Evolutionary conservation across 2,888 invertebrate species (phyloP), one percentile per base, ranked within the genome.

Genomic region (Archaeoteleia sp.): DNA sequence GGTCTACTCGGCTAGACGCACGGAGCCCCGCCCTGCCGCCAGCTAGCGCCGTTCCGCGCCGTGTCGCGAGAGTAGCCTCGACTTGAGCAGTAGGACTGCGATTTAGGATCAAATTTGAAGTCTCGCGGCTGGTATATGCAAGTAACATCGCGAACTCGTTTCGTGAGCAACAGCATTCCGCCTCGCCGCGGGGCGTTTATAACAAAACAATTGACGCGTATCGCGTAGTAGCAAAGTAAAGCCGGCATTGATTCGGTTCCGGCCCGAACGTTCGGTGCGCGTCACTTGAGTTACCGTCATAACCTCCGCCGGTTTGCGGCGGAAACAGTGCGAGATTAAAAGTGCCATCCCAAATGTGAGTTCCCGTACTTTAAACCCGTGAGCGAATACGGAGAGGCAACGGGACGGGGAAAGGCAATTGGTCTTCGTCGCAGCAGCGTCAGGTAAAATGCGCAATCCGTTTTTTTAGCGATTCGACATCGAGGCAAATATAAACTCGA

Each of bases 11-110:
- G 62, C 70, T 78, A 61, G 62, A 67, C 70, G 68, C 81, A 82
- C 77, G 82, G 82, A 82, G 82, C 82, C 82, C 82, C 82, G 78
- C 82, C 82, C 82, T 82, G 77, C 79, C 75, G 75, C 75, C 75
- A 76, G 76, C 79, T 73, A 62, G 37, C 62, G 46, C 32, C 42
- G 27, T 9, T 4, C 8, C 6, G 66, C 58, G 54, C 67, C 53
- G 49, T 45, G 8, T 40, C 27, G 42, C 9, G 35, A 43, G 35
- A 46, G 43, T 37, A 39, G 67, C 53, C 42, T 45, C 23, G 29
- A 39, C 9, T 23, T 32, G 42, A n/a, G 27, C 20, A 58, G 40
- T 27, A 35, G 34, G 5, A 5, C 34, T 13, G 10, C 13, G 14
- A 34, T 10, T 34, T 34, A 13, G 2, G 34, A 9, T 34, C 34